Base-by-base conservation (phyloP, 2,797 vertebrate genomes). In the Mormyrops boulengeri region DNA sequence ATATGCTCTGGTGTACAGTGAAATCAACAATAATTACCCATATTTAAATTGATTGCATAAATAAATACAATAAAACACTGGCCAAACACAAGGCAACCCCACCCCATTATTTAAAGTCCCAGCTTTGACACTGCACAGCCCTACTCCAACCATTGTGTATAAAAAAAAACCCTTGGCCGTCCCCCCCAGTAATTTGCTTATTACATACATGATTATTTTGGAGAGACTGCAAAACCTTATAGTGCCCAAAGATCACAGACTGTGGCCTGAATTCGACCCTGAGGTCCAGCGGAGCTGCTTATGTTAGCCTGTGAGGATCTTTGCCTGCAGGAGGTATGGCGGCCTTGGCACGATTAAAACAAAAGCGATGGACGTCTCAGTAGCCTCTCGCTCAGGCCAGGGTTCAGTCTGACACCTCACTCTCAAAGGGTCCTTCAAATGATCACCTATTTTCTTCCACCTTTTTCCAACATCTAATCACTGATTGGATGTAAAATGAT, bases 211-310 rank as follows among this genome's bases (percentile, higher is more conserved):
- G 34, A 80, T 44, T 44, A 80, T 80, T 80, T 80, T 14, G 38
- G 41, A 80, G 6, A 44, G 73, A 41, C 73, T 80, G 34, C 38
- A 44, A 44, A 80, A n/a, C 34, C 73, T 80, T 41, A 44, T 41
- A 44, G 38, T 44, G 38, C 73, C 73, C 73, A 80, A n/a, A 80
- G 73, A 80, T 80, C 73, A 44, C 73, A 80, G 73, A 80, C 73
- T 80, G 73, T 80, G 73, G 73, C 73, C 73, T 44, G 73, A 80
- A 80, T 44, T 41, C 73, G 73, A 80, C 73, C 73, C 73, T 44
- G 73, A 44, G 73, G 73, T 41, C 73, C 73, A 44, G 14, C 73
- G 73, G 73, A 44, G 82, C 82, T 52, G 11, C 47, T 85, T 85
- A 50, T 85, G 82, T 9, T 49, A 47, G 82, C n/a, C 82, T 30